Conservation (phyloP, 2,888 invertebrate species). For the Scelioninae gen. 2 region DNA sequence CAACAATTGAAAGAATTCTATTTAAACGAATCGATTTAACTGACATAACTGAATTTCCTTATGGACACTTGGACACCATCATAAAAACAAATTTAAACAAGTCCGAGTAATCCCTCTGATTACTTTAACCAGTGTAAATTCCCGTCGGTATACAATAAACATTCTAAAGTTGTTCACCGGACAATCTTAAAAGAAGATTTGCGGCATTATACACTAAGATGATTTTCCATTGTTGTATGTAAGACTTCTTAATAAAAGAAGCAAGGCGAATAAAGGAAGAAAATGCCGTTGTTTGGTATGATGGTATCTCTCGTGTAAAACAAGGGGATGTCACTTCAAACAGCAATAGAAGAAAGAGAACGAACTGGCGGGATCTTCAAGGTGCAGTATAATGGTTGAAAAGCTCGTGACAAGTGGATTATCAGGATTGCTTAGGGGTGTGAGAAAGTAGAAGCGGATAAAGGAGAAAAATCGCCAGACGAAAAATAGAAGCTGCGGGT, state of each 20-base stretch:
- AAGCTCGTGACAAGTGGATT: conserved; percentile 60
- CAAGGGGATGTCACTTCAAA: conserved; percentile 59
- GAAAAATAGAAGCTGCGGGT: conserved; percentile 56
- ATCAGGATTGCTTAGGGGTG: conserved; percentile 54
- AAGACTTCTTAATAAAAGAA: conserved; percentile 55
- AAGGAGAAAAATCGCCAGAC: conserved; percentile 55
- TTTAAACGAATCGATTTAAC: too few species aligned
- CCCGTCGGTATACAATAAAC: conserved; percentile 20
- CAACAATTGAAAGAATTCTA: too few species aligned
- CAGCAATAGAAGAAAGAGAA: conserved; percentile 51
- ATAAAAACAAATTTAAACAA: too few species aligned
- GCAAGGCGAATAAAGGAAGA: conserved; percentile 39
- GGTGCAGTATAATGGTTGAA: conserved; percentile 57
- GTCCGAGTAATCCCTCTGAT: too few species aligned
- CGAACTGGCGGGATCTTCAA: conserved; percentile 54
- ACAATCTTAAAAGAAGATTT: conserved; percentile 22
- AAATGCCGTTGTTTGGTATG: conserved; percentile 53
- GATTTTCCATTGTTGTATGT: conserved; percentile 46
- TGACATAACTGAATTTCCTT: too few species aligned
- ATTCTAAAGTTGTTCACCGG: not conserved
- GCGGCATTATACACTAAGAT: conserved; percentile 32
- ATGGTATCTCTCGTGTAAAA: conserved; percentile 58
- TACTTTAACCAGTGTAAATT: too few species aligned
- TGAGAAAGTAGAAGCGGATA: conserved; percentile 44
- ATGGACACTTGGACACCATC: too few species aligned